Base-by-base conservation (phyloP, 2,797 vertebrate genomes). In the Eulemur rubriventer region DNA sequence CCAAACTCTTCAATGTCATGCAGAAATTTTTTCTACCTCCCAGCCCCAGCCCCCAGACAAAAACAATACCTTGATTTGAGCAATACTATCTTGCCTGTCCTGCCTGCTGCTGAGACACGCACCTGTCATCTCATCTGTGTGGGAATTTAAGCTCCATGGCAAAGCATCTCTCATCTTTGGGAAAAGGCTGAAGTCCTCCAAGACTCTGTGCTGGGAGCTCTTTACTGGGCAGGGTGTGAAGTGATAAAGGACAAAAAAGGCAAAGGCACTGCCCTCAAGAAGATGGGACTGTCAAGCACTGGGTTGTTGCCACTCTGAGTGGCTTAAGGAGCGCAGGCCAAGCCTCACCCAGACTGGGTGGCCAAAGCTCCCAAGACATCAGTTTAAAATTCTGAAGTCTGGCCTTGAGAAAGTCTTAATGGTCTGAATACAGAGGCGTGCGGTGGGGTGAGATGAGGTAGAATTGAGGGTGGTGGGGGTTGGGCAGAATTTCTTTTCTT, bases 401-500 rank as follows among this genome's bases (percentile, higher is more conserved):
- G 78, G 79, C 65, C 78, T 80, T 91, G 78, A 79, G 65, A 67
- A 70, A 41, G 70, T 82, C 80, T 80, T 78, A 67, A 72, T 70
- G n/a, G 88, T 46, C 59, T 76, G 33, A 13, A 52, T 12, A 20
- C 57, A 35, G 65, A 95, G 46, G 26, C 30, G 12, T 16, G 55
- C 76, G 43, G 52, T 46, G 30, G 70, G 50, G 35, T 50, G 78
- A 95, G 86, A 63, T n/a, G 89, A 93, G 69, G 57, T n/a, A 48
- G 89, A 90, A 73, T 35, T 7, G 83, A 92, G 59, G 89, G 20
- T 3, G 24, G 52, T 72, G 65, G 91, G 57, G 63, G 30, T 35
- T 46, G 85, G 55, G 46, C 35, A 89, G 95, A 96, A 92, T 93
- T 87, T 90, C 80, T 95, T 94, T 96, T 81, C 97, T 95, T 97